These are phyloP conservation scores for Drosophila anceps DNA, from an alignment of 2,888 invertebrate genomes.

Conservation along the genomic window DNA sequence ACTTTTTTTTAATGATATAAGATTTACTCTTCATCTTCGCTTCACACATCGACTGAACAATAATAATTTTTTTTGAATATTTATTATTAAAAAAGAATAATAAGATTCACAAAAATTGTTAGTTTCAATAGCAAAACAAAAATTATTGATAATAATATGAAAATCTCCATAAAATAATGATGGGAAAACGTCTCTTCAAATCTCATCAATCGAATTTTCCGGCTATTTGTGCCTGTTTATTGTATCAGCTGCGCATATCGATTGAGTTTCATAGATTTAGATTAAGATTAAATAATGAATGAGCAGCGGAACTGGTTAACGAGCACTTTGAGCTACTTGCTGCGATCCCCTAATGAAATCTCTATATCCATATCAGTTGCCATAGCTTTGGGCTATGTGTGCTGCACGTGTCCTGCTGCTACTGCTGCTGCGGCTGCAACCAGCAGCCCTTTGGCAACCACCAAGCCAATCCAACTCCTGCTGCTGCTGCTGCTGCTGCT, in stretches of 20 bases:
- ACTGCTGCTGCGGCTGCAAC: slow-evolving; percentile 41
- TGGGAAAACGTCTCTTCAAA: neutral
- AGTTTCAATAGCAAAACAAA: neutral
- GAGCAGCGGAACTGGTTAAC: slow-evolving; percentile 21
- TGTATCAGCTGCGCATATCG: slow-evolving; percentile 32
- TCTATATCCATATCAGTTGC: slow-evolving; percentile 35
- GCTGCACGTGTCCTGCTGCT: slow-evolving; percentile 39
- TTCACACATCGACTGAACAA: too few relatives aligned
- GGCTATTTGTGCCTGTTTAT: neutral
- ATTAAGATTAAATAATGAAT: slow-evolving; percentile 29
- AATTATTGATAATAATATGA: neutral
- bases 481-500: neutral
- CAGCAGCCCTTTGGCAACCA: slow-evolving; percentile 31
- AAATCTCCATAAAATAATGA: neutral
- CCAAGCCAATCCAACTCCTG: slow-evolving; percentile 3
- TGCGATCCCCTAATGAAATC: slow-evolving; percentile 46
- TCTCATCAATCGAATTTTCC: slow-evolving; percentile 13
- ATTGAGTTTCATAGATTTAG: slow-evolving; percentile 25
- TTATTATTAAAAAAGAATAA: neutral
- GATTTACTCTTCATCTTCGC: neutral
- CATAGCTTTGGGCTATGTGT: slow-evolving; percentile 27
- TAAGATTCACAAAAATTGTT: neutral
- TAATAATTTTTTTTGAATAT: too few relatives aligned
- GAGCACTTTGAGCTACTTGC: slow-evolving; percentile 22
- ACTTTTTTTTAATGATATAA: too few relatives aligned